These are phyloP conservation scores for Acanthisitta chloris DNA, from an alignment of 2,113 vertebrate species.

Conservation along the genomic window DNA sequence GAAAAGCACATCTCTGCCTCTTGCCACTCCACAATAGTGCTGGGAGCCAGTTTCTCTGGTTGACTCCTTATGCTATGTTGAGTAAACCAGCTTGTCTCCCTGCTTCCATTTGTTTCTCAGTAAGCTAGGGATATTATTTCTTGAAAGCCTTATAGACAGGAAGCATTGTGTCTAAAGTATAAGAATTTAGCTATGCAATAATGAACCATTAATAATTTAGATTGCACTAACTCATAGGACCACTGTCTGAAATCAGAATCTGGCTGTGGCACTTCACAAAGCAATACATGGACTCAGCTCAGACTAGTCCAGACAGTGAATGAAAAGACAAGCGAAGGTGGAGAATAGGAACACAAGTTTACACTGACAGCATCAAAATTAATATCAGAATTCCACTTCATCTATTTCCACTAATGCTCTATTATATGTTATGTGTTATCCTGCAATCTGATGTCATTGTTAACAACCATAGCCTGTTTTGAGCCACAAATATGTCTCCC, in stretches of 20 bases:
- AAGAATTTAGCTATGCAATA: background rate
- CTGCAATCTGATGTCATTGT: background rate
- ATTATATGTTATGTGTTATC: background rate
- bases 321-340: background rate
- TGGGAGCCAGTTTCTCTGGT: background rate
- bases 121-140: background rate
- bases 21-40: background rate
- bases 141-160: background rate
- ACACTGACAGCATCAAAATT: background rate
- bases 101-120: background rate
- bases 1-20: background rate
- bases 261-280: background rate
- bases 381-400: background rate
- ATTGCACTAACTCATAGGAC: background rate
- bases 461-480: background rate
- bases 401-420: background rate
- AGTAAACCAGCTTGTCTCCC: background rate
- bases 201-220: constrained; percentile 14
- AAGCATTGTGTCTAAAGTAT: background rate
- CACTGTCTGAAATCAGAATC: background rate
- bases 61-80: background rate
- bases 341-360: background rate
- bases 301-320: background rate
- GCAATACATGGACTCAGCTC: background rate
- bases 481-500: background rate